Conservation (phyloP, 2,888 invertebrate species). For the Cantharis flavilabris region DNA sequence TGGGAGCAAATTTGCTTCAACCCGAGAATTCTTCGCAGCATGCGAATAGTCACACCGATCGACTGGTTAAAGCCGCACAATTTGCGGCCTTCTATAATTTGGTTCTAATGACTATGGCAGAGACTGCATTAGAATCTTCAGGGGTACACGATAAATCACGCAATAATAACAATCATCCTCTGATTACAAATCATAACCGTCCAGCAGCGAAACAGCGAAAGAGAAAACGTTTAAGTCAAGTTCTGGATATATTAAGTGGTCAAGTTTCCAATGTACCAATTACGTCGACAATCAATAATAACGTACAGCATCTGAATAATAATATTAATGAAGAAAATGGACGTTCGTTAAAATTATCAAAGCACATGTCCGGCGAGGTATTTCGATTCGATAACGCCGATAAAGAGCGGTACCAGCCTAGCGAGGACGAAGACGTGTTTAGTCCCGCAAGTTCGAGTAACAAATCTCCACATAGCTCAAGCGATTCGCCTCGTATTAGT, state of each 20-base stretch:
- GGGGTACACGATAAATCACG: slow-evolving; percentile 53
- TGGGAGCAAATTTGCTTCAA: slow-evolving; percentile 12
- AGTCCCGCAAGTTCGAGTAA: slow-evolving; percentile 62
- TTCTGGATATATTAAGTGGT: slow-evolving; percentile 74
- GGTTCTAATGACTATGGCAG: slow-evolving; percentile 76
- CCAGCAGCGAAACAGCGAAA: slow-evolving; percentile 72
- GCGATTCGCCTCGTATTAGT: slow-evolving; percentile 60
- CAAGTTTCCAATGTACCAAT: slow-evolving; percentile 45
- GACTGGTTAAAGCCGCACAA: slow-evolving; percentile 42
- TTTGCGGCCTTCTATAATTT: slow-evolving; percentile 63
- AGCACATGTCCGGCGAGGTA: slow-evolving; percentile 55
- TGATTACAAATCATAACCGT: slow-evolving; percentile 65
- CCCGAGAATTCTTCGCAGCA: slow-evolving; percentile 32
- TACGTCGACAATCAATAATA: slow-evolving; percentile 56
- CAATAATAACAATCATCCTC: slow-evolving; percentile 64
- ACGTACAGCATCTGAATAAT: slow-evolving; percentile 54
- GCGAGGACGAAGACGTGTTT: slow-evolving; percentile 64
- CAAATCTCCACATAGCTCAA: slow-evolving; percentile 61
- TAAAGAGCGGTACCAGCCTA: slow-evolving; percentile 51
- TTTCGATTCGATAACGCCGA: slow-evolving; percentile 59
- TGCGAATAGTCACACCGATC: slow-evolving; percentile 35
- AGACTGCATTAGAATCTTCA: slow-evolving; percentile 63
- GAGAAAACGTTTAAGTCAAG: slow-evolving; percentile 77
- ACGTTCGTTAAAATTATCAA: slow-evolving; percentile 44
- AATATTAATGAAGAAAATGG: slow-evolving; percentile 45